Conservation (phyloP, 2,113 vertebrate species). For the Acrocephalus arundinaceus region DNA sequence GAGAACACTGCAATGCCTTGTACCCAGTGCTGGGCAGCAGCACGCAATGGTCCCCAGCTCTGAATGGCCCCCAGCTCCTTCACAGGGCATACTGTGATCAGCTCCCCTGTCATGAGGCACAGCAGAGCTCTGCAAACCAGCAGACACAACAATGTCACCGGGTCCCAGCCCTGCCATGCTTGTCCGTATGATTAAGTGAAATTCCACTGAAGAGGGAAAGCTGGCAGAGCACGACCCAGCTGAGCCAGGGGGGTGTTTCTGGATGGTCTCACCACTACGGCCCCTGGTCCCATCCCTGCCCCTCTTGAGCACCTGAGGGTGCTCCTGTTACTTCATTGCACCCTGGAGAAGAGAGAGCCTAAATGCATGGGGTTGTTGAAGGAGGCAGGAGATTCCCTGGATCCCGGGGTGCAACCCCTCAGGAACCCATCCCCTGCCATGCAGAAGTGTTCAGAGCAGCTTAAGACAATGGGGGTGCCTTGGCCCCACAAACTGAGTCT, state of each 20-base stretch:
- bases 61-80: background rate
- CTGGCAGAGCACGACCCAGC: background rate
- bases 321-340: rapidly evolving
- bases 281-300: rapidly evolving
- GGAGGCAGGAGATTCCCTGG: background rate
- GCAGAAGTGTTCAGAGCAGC: background rate
- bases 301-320: rapidly evolving
- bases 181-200: background rate
- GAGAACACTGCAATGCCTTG: background rate
- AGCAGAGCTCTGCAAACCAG: background rate
- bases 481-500: rapidly evolving
- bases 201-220: background rate
- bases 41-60: background rate
- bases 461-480: background rate
- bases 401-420: background rate
- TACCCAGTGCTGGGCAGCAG: background rate
- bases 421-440: background rate
- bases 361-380: background rate
- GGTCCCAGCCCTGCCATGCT: background rate
- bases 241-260: background rate
- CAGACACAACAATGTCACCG: rapidly evolving
- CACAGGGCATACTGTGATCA: background rate
- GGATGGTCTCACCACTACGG: background rate
- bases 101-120: rapidly evolving
- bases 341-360: background rate